Evolutionary conservation across 2,113 vertebrate genomes (phyloP), one percentile per base, ranked within the genome.

Genomic region (Meles meles): DNA sequence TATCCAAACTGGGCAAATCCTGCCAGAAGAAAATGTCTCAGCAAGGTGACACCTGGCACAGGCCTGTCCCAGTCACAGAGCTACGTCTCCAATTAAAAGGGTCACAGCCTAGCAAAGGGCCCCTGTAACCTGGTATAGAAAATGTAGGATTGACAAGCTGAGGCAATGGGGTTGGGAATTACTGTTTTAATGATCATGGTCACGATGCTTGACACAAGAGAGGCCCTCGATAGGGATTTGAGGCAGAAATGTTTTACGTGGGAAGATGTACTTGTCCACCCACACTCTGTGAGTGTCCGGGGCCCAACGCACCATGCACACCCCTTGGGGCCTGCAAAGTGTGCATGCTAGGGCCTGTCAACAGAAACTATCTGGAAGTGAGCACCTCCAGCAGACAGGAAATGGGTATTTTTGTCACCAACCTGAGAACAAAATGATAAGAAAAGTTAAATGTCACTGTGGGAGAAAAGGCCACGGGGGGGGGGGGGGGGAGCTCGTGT

Each of bases 401-500:
- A 96, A 88, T 5, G 37, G 84, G 79, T 55, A 74, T n/a, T 61
- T 90, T 59, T 79, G 79, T 85, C 63, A 94, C 88, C 72, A 37
- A 79, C 79, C 39, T 71, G 72, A 82, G 79, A 95, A 69, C 61
- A 91, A 93, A 92, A 59, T 15, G 47, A 23, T 39, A 57, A n/a
- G 47, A 88, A 84, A 84, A 47, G 37, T 23, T 67, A 85, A 85
- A 88, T 74, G 95, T 81, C 72, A 97, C 63, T 17, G 6, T 5
- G 71, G 90, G 31, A 69, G 79, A 34, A 69, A 94, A 96, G 69
- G 79, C 81, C 84, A 86, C 59, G 67, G 81, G 57, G 65, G 61
- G 49, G 57, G 65, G 61, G 49, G 25, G 71, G 29, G 12, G 25
- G 8, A 37, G 9, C 18, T 6, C 57, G 21, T 14, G 2, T 31